Evolutionary conservation across 2,888 invertebrate species (phyloP), one percentile per base, ranked within the genome.

Genomic region (Merodon equestris): DNA sequence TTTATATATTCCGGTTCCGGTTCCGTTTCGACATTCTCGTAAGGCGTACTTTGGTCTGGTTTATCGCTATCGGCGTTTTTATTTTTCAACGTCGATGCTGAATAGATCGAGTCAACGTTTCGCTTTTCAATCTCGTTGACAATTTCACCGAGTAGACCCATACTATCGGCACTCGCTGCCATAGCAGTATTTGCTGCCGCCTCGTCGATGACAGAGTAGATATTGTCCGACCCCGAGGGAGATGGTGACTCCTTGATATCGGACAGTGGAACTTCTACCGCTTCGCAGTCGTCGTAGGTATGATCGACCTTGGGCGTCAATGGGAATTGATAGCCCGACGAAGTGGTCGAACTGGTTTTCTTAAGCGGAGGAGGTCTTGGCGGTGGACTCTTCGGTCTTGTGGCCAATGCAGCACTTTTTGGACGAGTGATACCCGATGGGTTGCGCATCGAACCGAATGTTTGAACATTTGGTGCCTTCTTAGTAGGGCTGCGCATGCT

Each of bases 131-230:
- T 96, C 88, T 96, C 96, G 47, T 93, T 93, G 0, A 96, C 96
- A 71, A 96, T 96, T 89, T 96, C 96, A 7, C 95, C 94, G 0
- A 96, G 88, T 15, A 96, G 88, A 0, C 96, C 96, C 90, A 95
- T 92, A 81, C 93, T 93, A 71, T 94, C 94, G 10, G 90, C 79
- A 38, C 77, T 81, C 18, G 79, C 81, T 38, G 88, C 86, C 61
- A 85, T 84, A 1, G 85, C 83, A 0, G 36, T 9, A 10, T 48
- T 19, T 1, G 90, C 89, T 1, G 92, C 90, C 38, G 92, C 91
- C 86, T 96, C 96, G 85, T 96, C 96, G 56, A 96, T 96, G 0
- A 96, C 94, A 0, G 96, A 95, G 86, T 96, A 96, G 81, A 96
- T 96, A 84, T 95, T 96, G 84, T 96, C 96, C 14, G 88, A 88